Conservation (phyloP, 2,888 invertebrate genomes). For the Formica aserva region DNA sequence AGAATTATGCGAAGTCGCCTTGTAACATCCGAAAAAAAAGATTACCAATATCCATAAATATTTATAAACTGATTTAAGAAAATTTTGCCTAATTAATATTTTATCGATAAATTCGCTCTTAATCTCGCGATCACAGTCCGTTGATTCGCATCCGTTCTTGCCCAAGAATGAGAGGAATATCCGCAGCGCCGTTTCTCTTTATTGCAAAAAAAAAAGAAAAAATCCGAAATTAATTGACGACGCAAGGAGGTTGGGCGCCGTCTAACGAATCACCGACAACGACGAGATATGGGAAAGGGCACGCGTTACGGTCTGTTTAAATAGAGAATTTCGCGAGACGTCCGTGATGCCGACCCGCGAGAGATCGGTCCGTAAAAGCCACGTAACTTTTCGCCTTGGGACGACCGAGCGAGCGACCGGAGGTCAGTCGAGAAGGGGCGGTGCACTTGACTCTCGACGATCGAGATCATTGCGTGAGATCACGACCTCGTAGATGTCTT, state of each 20-base stretch:
- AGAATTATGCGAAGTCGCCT: not conserved
- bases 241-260: constrained; percentile 49
- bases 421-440: constrained; percentile 60
- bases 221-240: constrained; percentile 47
- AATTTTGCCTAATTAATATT: constrained; percentile 8
- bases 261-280: constrained; percentile 19
- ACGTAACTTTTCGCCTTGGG: constrained; percentile 72
- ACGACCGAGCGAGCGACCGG: constrained; percentile 56
- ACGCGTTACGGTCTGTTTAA: constrained; percentile 43
- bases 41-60: not conserved
- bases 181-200: constrained; percentile 19
- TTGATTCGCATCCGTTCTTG: constrained; percentile 21
- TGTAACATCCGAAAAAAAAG: not conserved
- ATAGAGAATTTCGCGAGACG: constrained; percentile 56
- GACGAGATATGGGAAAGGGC: not conserved
- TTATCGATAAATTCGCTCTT: constrained; percentile 5
- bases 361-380: constrained; percentile 51
- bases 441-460: constrained; percentile 58
- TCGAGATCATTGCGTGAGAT: constrained; percentile 71
- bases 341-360: constrained; percentile 48
- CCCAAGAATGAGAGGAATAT: not conserved
- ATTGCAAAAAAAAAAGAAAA: not conserved
- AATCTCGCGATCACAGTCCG: constrained; percentile 18
- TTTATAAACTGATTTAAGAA: not conserved
- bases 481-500: constrained; percentile 63